These are phyloP conservation scores for Xylocopa sonorina DNA, from an alignment of 1,140 invertebrate species.

Conservation along the genomic window DNA sequence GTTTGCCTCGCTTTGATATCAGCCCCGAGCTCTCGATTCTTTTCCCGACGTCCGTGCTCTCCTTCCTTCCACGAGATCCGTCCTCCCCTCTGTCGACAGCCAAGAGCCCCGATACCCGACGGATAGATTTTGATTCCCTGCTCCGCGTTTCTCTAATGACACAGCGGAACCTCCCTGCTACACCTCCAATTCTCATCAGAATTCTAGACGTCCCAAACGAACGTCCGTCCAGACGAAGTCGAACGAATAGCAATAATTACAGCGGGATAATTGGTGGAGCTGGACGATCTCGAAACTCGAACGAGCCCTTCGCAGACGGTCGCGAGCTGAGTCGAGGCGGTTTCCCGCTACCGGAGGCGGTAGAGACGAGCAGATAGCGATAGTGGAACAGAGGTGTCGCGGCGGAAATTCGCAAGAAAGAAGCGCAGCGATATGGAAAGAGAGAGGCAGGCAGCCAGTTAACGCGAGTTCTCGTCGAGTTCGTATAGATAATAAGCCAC, in stretches of 20 bases:
- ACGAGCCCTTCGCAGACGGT: not conserved
- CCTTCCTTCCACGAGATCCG: slow-evolving; percentile 36
- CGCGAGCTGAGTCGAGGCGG: not conserved
- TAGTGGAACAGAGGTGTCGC: slow-evolving; percentile 19
- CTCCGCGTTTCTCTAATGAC: not conserved
- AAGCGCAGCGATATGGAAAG: slow-evolving; percentile 16
- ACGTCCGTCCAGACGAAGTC: too few species aligned
- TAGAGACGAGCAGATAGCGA: not conserved
- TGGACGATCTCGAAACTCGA: not conserved
- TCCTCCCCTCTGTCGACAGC: slow-evolving; percentile 11
- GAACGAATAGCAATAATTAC: too few species aligned
- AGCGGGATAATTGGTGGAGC: too few species aligned
- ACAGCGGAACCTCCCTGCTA: too few species aligned
- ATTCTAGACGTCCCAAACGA: too few species aligned
- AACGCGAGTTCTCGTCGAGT: slow-evolving; percentile 45
- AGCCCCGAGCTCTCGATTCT: slow-evolving; percentile 70
- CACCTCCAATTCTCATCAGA: too few species aligned
- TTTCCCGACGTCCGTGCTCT: slow-evolving; percentile 56
- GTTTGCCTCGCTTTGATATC: slow-evolving; percentile 81
- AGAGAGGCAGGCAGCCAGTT: not conserved
- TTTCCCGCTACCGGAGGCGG: not conserved
- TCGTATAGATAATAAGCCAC: slow-evolving; percentile 61
- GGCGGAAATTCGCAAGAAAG: slow-evolving; percentile 14
- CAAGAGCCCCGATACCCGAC: slow-evolving; percentile 24
- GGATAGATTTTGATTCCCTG: not conserved